These are phyloP conservation scores for Drosophila neutralis DNA, from an alignment of 2,888 invertebrate species.

Conservation along the genomic window DNA sequence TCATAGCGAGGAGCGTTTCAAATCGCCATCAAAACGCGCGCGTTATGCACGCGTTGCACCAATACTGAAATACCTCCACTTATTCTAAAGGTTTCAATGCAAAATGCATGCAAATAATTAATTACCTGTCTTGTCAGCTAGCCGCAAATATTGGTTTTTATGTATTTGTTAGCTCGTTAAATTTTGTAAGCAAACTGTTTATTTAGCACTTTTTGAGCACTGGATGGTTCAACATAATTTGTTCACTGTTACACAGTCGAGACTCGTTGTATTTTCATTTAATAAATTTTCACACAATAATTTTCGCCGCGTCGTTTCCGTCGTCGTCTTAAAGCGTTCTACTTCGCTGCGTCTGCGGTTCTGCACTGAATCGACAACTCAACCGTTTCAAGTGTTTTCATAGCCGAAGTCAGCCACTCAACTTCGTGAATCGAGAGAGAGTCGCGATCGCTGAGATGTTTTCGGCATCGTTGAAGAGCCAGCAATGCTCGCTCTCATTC, in stretches of 20 bases:
- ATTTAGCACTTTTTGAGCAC: conserved; percentile 38
- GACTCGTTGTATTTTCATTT: conserved; percentile 43
- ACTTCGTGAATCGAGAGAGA: conserved; percentile 14
- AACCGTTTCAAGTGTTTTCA: conserved; percentile 78
- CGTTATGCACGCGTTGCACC: conserved; percentile 35
- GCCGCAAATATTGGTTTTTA: conserved; percentile 7
- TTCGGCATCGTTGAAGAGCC: conserved; percentile 10
- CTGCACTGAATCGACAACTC: conserved; percentile 79
- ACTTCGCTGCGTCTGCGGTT: conserved; percentile 76
- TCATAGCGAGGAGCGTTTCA: conserved; percentile 42
- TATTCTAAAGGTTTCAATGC: conserved; percentile 6
- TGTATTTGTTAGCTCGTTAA: conserved; percentile 13
- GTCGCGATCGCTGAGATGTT: conserved; percentile 27
- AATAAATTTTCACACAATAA: conserved; percentile 43
- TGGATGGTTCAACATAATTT: conserved; percentile 26
- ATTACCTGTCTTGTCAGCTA: conserved; percentile 41
- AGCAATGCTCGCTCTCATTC: conserved; percentile 11
- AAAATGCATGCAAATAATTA: conserved; percentile 2
- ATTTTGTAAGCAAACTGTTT: conserved; percentile 20
- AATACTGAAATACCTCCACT: conserved; percentile 24
- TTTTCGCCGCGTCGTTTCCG: conserved; percentile 39
- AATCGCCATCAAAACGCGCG: conserved; percentile 47
- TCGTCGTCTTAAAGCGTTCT: conserved; percentile 55
- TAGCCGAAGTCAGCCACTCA: conserved; percentile 50
- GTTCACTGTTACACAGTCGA: conserved; percentile 34